Evolutionary conservation across 2,113 vertebrate genomes (phyloP), one percentile per base, ranked within the genome.

Genomic region (Boleophthalmus pectinirostris): DNA sequence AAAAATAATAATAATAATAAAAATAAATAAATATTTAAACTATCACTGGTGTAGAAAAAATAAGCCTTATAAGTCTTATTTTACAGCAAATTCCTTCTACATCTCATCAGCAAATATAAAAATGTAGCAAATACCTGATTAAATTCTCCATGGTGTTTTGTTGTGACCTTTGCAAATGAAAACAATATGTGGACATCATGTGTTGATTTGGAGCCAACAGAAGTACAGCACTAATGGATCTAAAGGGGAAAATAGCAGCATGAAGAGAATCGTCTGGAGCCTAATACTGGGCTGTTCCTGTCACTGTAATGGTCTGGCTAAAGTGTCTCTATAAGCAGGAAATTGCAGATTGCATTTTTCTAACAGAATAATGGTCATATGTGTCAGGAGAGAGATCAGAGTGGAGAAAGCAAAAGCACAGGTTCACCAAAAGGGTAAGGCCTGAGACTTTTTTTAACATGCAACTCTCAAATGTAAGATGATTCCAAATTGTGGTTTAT

Each of bases 121-220:
- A 15, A 16, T 51, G 18, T 56, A 78, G 58, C 54, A 35, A 75
- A 24, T 58, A 77, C 66, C 73, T 80, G 43, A 76, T 64, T 43
- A 77, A 73, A 73, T 43, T 69, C 63, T 69, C 47, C 72, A 73
- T 70, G 69, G 70, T 56, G 64, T 66, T 76, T 72, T 66, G 12
- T 69, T 66, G 11, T 80, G 83, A 84, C 80, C 80, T 87, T 86
- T 79, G 20, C 54, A 81, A 74, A 74, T 33, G 29, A 83, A 83
- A 65, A 68, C 69, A 53, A 64, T 51, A 51, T 75, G 66, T 66
- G 70, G 71, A 77, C 82, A 89, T 80, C 14, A 13, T 63, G 53
- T 77, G 67, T 61, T 72, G 66, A 25, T 69, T 71, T 58, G 23
- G 29, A 70, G 65, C 8, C 2, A 60, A 13, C 9, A 0, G 49